Percentiles rank a stretch among this genome's conserved stretches.
phyloP scores from a whole-genome alignment of 2,113 vertebrate species.

The Oryzias melastigma region DNA sequence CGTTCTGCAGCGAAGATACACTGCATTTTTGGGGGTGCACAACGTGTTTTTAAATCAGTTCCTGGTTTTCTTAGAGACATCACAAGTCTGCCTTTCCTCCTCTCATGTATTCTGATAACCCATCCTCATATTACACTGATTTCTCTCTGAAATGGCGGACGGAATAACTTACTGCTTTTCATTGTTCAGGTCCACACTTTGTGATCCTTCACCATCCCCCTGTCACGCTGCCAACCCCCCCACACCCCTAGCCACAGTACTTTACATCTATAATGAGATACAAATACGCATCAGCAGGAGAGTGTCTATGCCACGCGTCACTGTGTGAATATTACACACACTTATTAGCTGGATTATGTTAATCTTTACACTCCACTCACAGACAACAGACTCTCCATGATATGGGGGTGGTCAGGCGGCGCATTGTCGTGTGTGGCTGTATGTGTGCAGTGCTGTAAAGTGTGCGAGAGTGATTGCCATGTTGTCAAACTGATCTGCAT shows the following conservation, averaged over 20 bases:
- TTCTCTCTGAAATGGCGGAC: constrained; percentile 1
- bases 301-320: constrained; percentile 74
- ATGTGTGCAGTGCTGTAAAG: constrained; percentile 26
- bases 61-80: constrained; percentile 25
- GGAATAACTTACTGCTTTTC: constrained; percentile 18
- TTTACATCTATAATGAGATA: constrained; percentile 79
- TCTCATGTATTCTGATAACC: constrained; percentile 11
- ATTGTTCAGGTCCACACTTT: constrained; percentile 32
- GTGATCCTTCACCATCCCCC: constrained; percentile 52
- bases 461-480: constrained; percentile 68
- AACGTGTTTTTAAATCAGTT: constrained; percentile 12
- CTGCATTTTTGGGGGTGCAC: constrained; percentile 29
- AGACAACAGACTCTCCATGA: constrained; percentile 75
- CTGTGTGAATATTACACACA: constrained; percentile 79
- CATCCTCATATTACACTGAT: constrained; percentile 17
- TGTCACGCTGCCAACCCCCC: constrained; percentile 19
- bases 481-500: constrained; percentile 77
- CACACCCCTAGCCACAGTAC: constrained; percentile 41
- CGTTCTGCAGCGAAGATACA: constrained; percentile 54
- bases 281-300: constrained; percentile 78
- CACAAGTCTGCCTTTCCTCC: constrained; percentile 19
- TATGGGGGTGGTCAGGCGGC: constrained; percentile 66
- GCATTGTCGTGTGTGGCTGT: constrained; percentile 45
- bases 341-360: constrained; percentile 79
- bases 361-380: constrained; percentile 78